A percentile compares a stretch with the other conserved stretches of the same genome.
phyloP scores from a whole-genome alignment of 2,113 vertebrate species.

The Caloenas nicobarica region DNA sequence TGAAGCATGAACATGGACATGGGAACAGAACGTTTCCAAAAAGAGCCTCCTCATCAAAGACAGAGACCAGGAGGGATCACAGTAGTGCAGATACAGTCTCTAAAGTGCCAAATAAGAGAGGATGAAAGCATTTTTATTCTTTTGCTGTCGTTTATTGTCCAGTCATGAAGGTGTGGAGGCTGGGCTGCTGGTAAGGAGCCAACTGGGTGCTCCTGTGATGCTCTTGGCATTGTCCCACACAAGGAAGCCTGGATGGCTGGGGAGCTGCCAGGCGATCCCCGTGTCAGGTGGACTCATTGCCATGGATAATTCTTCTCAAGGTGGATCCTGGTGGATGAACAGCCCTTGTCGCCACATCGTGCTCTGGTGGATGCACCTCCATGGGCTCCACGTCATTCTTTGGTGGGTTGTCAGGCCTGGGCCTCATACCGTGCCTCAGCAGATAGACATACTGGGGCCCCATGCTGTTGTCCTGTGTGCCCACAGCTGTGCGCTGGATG shows the following conservation, averaged over 20 bases:
- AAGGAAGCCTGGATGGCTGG: neutral
- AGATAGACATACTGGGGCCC: fast-evolving
- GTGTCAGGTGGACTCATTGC: neutral
- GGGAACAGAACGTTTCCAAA: neutral
- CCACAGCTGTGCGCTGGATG: fast-evolving
- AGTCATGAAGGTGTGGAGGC: fast-evolving
- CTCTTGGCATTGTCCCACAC: fast-evolving
- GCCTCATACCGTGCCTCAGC: neutral
- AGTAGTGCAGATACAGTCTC: neutral
- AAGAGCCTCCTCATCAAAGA: neutral
- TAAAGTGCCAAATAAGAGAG: neutral
- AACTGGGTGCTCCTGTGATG: fast-evolving
- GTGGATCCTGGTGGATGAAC: neutral
- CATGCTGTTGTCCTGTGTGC: neutral
- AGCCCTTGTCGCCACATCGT: fast-evolving
- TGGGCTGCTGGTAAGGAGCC: fast-evolving
- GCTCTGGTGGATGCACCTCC: neutral
- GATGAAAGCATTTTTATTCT: neutral
- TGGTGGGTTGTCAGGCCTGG: neutral
- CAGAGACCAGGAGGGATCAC: neutral
- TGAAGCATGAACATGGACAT: fast-evolving
- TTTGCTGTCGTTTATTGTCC: neutral
- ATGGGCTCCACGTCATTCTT: neutral
- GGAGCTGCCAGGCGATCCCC: neutral
- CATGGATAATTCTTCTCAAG: fast-evolving